A percentile compares a stretch with the other conserved stretches of the same genome.
Evolutionary conservation across 2,888 invertebrate species (phyloP).

Genomic region (Choreutis nemorana): DNA sequence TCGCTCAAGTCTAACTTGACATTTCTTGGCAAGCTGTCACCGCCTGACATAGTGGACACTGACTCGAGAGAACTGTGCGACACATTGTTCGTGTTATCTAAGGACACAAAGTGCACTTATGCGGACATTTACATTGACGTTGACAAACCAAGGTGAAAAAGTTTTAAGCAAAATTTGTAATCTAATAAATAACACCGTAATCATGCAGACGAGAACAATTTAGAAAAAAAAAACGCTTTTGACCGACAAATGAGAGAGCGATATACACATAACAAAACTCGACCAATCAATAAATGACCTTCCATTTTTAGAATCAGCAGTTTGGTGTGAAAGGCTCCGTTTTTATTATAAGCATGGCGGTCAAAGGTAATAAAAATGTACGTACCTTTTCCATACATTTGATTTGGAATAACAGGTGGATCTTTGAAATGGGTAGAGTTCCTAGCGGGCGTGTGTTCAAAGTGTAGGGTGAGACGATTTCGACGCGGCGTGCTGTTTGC

Average conservation of each 20-base stretch:
- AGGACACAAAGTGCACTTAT: slow-evolving; percentile 17
- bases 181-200: no score
- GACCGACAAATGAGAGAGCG: no score
- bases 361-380: slow-evolving; percentile 40
- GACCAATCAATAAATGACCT: no score
- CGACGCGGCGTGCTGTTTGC: slow-evolving; percentile 62
- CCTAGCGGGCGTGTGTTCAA: slow-evolving; percentile 74
- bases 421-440: slow-evolving; percentile 81
- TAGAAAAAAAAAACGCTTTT: no score
- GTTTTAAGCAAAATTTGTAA: no score
- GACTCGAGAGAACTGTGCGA: slow-evolving; percentile 84
- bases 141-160: no score
- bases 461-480: slow-evolving; percentile 75
- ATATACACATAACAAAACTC: no score
- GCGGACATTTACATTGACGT: no score
- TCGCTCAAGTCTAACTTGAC: slow-evolving; percentile 48
- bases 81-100: slow-evolving; percentile 73
- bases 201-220: no score
- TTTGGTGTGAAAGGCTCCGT: no score
- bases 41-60: slow-evolving; percentile 74
- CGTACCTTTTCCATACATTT: slow-evolving; percentile 49
- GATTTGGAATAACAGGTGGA: slow-evolving; percentile 53
- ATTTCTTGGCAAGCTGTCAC: slow-evolving; percentile 53
- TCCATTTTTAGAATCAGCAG: no score
- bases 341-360: no score